phyloP scores from a whole-genome alignment of 2,797 vertebrate genomes.

The Mus spretus region DNA sequence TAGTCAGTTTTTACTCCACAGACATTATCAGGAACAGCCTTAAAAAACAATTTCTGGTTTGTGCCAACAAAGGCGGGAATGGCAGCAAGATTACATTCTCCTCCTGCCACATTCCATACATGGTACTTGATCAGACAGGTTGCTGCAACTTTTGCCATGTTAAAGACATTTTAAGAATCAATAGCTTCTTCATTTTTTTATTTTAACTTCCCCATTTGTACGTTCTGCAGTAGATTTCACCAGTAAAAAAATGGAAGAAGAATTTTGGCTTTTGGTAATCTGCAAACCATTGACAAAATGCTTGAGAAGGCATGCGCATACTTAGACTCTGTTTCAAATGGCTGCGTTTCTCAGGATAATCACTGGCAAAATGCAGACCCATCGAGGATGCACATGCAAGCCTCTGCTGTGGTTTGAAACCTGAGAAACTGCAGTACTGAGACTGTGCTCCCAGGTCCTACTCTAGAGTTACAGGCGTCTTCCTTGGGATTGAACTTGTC shows the following conservation, averaged over 20 bases:
- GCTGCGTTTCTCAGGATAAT: constrained; percentile 37
- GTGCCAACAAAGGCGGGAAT: constrained; percentile 81
- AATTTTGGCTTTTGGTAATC: constrained; percentile 19
- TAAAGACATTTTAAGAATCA: constrained; percentile 75
- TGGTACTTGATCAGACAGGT: constrained; percentile 80
- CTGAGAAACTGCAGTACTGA: not conserved
- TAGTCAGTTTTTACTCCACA: constrained; percentile 72
- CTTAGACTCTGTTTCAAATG: constrained; percentile 21
- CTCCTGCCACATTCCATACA: constrained; percentile 86
- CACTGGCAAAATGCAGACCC: constrained; percentile 32
- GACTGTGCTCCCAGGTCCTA: not conserved
- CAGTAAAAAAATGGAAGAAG: constrained; percentile 15
- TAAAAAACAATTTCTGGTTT: constrained; percentile 84
- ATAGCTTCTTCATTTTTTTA: constrained; percentile 78
- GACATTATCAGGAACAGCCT: constrained; percentile 76
- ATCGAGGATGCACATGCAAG: constrained; percentile 31
- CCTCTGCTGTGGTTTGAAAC: constrained; percentile 44
- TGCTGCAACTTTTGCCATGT: constrained; percentile 80
- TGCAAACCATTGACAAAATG: not conserved
- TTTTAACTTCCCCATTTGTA: constrained; percentile 63
- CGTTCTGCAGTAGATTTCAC: constrained; percentile 51
- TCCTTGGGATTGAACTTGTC: constrained; percentile 53
- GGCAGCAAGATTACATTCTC: constrained; percentile 84
- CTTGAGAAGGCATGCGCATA: not conserved
- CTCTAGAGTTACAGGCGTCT: constrained; percentile 36